phyloP scores from a whole-genome alignment of 2,797 vertebrate genomes.

The Sebastes diploproa region DNA sequence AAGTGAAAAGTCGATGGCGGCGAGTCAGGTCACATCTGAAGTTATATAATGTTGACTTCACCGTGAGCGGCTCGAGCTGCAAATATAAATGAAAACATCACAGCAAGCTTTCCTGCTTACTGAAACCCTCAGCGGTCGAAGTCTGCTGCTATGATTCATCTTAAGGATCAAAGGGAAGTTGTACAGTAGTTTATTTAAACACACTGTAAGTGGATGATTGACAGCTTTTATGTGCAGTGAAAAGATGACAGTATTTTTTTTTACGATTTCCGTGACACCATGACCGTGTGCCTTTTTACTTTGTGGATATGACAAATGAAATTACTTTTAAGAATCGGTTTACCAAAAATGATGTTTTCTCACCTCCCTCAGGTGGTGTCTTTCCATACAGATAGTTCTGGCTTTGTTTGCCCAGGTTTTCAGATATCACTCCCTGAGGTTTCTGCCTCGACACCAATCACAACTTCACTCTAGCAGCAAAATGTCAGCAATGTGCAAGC shows the following conservation, averaged over 20 bases:
- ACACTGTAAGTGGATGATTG: not conserved
- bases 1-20: constrained; percentile 38
- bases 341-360: no score
- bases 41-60: constrained; percentile 24
- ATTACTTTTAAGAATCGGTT: not conserved
- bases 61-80: not conserved
- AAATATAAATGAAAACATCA: constrained; percentile 2
- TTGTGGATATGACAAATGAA: not conserved
- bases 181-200: not conserved
- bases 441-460: not conserved
- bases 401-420: not conserved
- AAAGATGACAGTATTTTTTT: not conserved
- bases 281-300: not conserved
- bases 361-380: not conserved
- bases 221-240: not conserved
- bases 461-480: not conserved
- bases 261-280: not conserved
- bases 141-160: not conserved
- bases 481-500: not conserved
- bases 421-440: not conserved
- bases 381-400: not conserved
- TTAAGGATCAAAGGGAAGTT: not conserved
- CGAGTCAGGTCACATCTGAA: constrained; percentile 27
- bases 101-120: not conserved
- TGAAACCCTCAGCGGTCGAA: not conserved